phyloP scores from a whole-genome alignment of 2,888 invertebrate species.

The Mesorhabditis spiculigera region DNA sequence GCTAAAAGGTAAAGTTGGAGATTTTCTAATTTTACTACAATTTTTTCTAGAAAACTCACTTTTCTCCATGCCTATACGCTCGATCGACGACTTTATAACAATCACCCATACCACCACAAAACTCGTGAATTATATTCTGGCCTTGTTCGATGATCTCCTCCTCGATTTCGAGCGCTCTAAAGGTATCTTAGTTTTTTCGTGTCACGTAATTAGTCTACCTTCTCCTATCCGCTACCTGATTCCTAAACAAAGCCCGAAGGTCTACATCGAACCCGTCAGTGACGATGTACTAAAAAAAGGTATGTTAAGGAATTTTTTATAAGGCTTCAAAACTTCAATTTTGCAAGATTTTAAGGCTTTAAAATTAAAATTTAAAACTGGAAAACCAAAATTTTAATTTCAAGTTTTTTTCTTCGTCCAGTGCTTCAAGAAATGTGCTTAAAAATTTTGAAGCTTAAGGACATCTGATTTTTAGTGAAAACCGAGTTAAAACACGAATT shows the following conservation, averaged over 20 bases:
- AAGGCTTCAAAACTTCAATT: too few species aligned
- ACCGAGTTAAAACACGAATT: too few species aligned
- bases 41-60: too few species aligned
- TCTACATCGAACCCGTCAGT: background rate
- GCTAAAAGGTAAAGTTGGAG: too few species aligned
- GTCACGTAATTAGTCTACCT: too few species aligned
- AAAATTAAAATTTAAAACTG: background rate
- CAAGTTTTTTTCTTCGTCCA: background rate
- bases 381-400: background rate
- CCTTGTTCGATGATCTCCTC: too few species aligned
- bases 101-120: background rate
- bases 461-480: too few species aligned
- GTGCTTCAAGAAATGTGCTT: background rate
- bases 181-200: too few species aligned
- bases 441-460: too few species aligned
- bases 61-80: background rate
- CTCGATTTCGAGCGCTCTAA: background rate
- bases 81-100: slow-evolving; percentile 2
- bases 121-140: background rate
- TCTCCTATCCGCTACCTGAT: background rate
- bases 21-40: too few species aligned
- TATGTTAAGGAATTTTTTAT: too few species aligned
- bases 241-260: background rate
- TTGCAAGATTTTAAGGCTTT: too few species aligned
- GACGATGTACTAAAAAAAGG: slow-evolving; percentile 3